Evolutionary conservation across 2,797 vertebrate species (phyloP).

Genomic region (Schizopygopsis malacanthus): DNA sequence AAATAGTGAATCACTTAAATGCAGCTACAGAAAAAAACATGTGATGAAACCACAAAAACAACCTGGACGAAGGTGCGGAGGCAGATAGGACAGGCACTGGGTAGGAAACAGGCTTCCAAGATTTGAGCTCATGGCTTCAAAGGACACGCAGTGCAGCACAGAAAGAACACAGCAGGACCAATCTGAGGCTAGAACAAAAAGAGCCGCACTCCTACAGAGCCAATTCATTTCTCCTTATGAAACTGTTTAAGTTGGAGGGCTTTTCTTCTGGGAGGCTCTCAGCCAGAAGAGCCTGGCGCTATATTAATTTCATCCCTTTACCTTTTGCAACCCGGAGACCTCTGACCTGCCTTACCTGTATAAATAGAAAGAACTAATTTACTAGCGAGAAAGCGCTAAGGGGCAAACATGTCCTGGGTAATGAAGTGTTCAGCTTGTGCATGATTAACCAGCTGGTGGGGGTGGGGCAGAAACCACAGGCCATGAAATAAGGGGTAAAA

Average conservation of each 20-base stretch:
- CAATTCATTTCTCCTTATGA: conserved; percentile 69
- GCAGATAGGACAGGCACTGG: conserved; percentile 45
- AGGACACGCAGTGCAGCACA: conserved; percentile 58
- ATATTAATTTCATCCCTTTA: conserved; percentile 80
- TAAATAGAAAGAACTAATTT: conserved; percentile 88
- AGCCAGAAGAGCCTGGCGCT: conserved; percentile 60
- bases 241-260: conserved; percentile 67
- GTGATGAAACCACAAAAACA: conserved; percentile 11
- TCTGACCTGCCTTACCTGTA: conserved; percentile 86
- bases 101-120: conserved; percentile 50
- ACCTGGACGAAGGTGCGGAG: conserved; percentile 25
- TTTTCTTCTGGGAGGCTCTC: conserved; percentile 62
- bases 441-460: conserved; percentile 95
- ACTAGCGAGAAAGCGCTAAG: conserved; percentile 86
- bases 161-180: conserved; percentile 63
- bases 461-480: conserved; percentile 90
- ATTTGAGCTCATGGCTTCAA: conserved; percentile 60
- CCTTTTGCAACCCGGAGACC: conserved; percentile 82
- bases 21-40: conserved; percentile 1
- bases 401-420: conserved; percentile 92
- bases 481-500: conserved; percentile 95
- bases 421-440: conserved; percentile 95
- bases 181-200: conserved; percentile 60
- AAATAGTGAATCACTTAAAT: conserved; percentile 28
- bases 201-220: conserved; percentile 59